Conservation (phyloP, 2,113 vertebrate species). For the Elanoides forficatus region DNA sequence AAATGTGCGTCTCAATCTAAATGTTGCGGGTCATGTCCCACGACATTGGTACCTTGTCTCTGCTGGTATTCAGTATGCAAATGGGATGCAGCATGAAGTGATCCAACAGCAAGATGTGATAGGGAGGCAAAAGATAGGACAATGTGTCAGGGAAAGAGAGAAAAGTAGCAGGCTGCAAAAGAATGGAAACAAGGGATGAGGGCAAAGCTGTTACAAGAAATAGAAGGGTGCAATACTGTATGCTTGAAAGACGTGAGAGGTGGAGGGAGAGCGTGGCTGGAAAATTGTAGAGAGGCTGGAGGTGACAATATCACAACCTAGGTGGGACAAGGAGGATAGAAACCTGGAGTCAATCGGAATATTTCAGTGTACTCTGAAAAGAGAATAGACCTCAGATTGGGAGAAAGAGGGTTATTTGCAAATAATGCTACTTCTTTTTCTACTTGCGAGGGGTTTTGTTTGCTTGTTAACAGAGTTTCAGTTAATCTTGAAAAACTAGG, state of each 20-base stretch:
- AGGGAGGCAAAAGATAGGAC: slow-evolving; percentile 27
- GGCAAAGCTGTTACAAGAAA: background rate
- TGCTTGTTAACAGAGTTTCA: background rate
- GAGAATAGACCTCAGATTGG: background rate
- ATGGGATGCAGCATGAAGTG: slow-evolving; percentile 47
- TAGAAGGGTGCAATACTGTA: background rate
- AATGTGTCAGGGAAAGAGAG: background rate
- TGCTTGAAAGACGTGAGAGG: background rate
- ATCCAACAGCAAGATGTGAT: slow-evolving; percentile 28
- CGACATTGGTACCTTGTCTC: slow-evolving; percentile 56
- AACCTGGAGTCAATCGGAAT: background rate
- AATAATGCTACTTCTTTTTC: background rate
- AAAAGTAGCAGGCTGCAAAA: background rate
- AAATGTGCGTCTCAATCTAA: slow-evolving; percentile 11
- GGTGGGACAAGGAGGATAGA: background rate
- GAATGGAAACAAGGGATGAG: background rate
- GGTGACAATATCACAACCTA: background rate
- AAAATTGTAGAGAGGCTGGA: background rate
- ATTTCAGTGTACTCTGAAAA: background rate
- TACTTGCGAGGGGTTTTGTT: background rate
- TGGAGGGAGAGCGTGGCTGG: rapidly evolving
- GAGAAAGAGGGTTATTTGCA: background rate
- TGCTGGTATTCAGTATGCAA: slow-evolving; percentile 61
- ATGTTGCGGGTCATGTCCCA: slow-evolving; percentile 50
- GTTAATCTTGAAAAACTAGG: background rate